Conservation (phyloP, 2,797 vertebrate genomes). For the Myotis planiceps region DNA sequence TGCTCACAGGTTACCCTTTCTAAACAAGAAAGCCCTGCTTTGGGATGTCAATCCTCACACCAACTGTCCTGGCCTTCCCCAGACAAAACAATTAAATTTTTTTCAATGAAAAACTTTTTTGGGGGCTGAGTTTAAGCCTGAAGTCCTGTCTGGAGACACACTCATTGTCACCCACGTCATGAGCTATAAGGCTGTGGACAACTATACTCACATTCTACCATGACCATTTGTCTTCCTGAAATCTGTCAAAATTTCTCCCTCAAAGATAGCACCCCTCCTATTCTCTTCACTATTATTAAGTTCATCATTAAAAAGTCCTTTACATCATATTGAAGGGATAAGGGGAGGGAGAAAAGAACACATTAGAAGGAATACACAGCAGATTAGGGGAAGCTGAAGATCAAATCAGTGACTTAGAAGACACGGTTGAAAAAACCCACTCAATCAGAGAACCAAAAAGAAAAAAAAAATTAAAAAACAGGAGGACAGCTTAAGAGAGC, state of each 20-base stretch:
- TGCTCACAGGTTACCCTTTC: neutral
- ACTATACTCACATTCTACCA: neutral
- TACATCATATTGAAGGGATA: neutral
- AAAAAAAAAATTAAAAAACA: too few relatives aligned
- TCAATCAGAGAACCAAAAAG: too few relatives aligned
- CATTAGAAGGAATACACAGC: too few relatives aligned
- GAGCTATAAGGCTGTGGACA: neutral
- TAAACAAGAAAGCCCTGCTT: neutral
- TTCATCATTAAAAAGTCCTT: neutral
- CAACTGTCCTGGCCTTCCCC: neutral
- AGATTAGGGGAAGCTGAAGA: too few relatives aligned
- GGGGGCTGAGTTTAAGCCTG: neutral
- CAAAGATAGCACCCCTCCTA: neutral
- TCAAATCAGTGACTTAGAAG: too few relatives aligned
- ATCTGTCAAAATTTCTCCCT: neutral
- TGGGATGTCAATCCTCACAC: neutral
- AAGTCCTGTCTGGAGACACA: neutral
- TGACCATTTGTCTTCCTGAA: neutral
- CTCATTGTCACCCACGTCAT: accelerated
- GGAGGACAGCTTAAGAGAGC: too few relatives aligned
- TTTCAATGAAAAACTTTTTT: neutral
- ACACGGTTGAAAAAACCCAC: too few relatives aligned
- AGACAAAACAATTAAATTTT: neutral
- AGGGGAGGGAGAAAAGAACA: neutral
- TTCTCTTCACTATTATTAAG: neutral